Base-by-base conservation (phyloP, 1,140 invertebrate species). In the Thaumatotibia leucotreta region DNA sequence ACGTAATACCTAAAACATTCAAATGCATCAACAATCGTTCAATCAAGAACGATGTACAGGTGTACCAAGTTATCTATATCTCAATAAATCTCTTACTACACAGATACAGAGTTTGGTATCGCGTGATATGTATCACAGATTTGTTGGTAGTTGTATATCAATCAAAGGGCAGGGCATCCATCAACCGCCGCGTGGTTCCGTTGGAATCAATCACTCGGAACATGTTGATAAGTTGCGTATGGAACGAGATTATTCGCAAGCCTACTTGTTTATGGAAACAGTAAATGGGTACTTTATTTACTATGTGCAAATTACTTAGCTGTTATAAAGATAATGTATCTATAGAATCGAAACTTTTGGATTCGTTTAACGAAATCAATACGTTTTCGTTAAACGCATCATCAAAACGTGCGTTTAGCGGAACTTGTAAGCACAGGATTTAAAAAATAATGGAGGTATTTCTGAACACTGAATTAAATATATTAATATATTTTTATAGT, bases 171-270 rank as follows among this genome's bases (percentile, higher is more conserved):
- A 52, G 11, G 24, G 52, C 52, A 58, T 58, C 52, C 52, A 58
- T 58, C 52, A 58, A 27, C 52, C 52, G 27, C 52, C 24, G 52
- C 27, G 52, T 58, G 24, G 23, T 45, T 45, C 39, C 39, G 39
- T 45, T 14, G 23, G 52, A 58, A 58, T 58, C 52, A 58, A 58
- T 58, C 52, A 58, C 27, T 58, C 52, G 24, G 52, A 58, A 27
- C 23, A 27, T 27, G 24, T 24, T 27, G 52, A 58, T 58, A 58
- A 58, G 52, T 58, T 58, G 23, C 52, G 23, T 27, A 58, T 58
- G 52, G 23, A 27, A 58, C 24, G 52, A 58, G 52, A 58, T 31
- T n/a, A 58, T 58, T 58, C 29, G 52, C 29, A 58, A 24, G 52
- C 23, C 39, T 20, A 1, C 4, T 45, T 45, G 17, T 45, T 45